Evolutionary conservation across 1,140 invertebrate genomes (phyloP).

Genomic region (Oscheius sp.): DNA sequence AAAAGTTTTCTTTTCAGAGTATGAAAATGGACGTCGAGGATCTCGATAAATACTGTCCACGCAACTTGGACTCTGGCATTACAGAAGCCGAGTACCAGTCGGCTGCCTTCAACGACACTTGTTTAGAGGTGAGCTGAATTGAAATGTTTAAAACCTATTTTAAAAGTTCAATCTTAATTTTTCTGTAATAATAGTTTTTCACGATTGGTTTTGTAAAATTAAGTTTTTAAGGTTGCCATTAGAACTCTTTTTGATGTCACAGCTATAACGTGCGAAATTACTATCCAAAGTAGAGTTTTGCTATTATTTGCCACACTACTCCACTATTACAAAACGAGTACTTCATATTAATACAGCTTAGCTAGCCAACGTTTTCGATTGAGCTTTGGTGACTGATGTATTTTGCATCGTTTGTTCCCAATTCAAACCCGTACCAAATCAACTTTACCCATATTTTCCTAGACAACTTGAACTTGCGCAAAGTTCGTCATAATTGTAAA

Average conservation of each 20-base stretch:
- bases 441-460: too few species aligned
- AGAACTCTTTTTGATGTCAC: neutral
- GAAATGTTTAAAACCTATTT: neutral
- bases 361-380: too few species aligned
- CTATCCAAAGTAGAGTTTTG: too few species aligned
- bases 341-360: too few species aligned
- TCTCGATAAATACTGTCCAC: conserved; percentile 50
- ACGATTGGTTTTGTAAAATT: neutral
- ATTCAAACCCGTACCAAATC: too few species aligned
- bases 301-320: too few species aligned
- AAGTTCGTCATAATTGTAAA: too few species aligned
- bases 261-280: neutral
- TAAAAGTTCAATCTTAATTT: neutral
- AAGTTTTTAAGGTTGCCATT: neutral
- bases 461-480: too few species aligned
- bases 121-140: conserved; percentile 40
- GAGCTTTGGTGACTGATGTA: too few species aligned
- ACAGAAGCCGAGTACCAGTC: conserved; percentile 30
- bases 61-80: conserved; percentile 29
- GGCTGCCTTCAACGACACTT: conserved; percentile 49
- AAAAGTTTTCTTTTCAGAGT: conserved; percentile 45
- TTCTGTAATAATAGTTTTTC: neutral
- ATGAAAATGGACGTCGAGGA: conserved; percentile 50
- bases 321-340: too few species aligned
- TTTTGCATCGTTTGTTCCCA: too few species aligned